Evolutionary conservation across 92 coral and sea anemone genomes (phyloP), one percentile per base, ranked within the genome.

Genomic region (Zoanthus sociatus): DNA sequence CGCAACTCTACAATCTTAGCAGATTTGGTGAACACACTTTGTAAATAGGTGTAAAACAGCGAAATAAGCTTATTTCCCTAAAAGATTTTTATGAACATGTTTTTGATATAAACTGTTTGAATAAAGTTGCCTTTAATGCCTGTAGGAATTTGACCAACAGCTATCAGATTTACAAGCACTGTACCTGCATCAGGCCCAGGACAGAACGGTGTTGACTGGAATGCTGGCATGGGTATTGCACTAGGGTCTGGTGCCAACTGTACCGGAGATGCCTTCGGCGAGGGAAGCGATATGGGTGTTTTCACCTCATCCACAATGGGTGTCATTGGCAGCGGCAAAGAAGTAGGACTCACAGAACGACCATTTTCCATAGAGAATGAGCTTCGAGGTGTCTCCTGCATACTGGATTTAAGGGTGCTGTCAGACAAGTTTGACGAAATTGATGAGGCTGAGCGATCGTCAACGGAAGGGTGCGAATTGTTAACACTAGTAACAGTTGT

Each of bases 361-460:
- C 88, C 89, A 14, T 66, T 70, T 2, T 89, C 91, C 9, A 84
- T 54, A 26, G 87, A 84, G 60, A 77, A 91, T 18, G 93, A 88
- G 31, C 88, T 93, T 71, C 76, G 93, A 10, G 98, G 93, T 20
- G 94, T 91, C 83, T 76, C 88, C 73, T 84, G 92, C 9, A 44
- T 67, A 64, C 98, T 92, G 17, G 96, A 90, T 73, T 73, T 93
- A 17, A 94, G 61, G 84, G 98, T 94, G 78, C 92, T 92, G 86
- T 95, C 96, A 21, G 99, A 95, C 9, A 95, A 87, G 32, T 88
- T 91, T 7, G 99, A 94, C 6, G 98, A 91, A 60, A 90, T 95
- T 9, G 96, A 94, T 47, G 99, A 96, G 47, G 87, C 91, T 12
- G 87, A 51, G 72, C 86, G 88, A 37, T 91, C 94, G 7, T 91